phyloP scores from a whole-genome alignment of 2,113 vertebrate species.

The Sisor rabdophorus region DNA sequence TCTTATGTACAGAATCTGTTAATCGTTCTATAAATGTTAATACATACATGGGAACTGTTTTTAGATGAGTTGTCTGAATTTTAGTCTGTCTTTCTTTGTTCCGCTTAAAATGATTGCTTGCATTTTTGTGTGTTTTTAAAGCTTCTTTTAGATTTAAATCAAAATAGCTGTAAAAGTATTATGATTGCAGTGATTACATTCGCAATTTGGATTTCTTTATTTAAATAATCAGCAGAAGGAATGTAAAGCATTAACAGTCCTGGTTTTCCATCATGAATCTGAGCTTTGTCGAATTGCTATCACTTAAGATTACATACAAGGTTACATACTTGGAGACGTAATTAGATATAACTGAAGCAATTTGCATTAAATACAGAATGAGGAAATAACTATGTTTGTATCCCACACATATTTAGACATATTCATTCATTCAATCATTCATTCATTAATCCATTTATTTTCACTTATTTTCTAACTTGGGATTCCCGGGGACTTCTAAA shows the following conservation, averaged over 20 bases:
- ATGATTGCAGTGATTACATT: neutral
- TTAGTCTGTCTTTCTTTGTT: neutral
- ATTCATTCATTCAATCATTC: no score
- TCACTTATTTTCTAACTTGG: no score
- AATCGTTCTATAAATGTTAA: neutral
- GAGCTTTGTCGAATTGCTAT: no score
- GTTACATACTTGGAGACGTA: no score
- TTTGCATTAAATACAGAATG: neutral
- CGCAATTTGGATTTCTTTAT: neutral
- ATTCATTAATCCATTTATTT: no score
- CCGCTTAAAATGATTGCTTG: neutral
- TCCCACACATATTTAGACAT: no score
- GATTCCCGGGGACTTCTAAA: no score
- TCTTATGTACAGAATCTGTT: no score
- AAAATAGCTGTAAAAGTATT: neutral
- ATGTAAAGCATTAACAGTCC: neutral
- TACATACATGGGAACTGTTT: neutral
- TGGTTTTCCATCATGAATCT: no score
- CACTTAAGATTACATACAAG: no score
- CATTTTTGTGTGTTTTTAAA: neutral
- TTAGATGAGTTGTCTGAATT: neutral
- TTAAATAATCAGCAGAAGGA: neutral
- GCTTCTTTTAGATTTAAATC: neutral
- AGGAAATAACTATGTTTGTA: no score
- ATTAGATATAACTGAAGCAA: neutral